Base-by-base conservation (phyloP, 2,113 vertebrate species). In the Cyanocitta stelleri region DNA sequence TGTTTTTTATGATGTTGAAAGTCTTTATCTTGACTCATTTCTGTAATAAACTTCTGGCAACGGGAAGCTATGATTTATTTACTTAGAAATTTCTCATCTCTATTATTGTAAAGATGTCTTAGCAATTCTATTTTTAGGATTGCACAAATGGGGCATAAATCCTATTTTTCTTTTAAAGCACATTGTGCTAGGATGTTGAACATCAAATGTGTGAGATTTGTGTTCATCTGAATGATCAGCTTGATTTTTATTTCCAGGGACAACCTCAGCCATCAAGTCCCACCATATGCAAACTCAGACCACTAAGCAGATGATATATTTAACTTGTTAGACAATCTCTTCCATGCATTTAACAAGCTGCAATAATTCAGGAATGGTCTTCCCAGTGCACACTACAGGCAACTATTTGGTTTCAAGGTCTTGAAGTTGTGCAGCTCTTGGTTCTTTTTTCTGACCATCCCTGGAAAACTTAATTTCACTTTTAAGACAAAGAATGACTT, bases 31-130 rank as follows among this genome's bases (percentile, higher is more conserved):
- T 62, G 67, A 85, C 63, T 93, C 37, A 73, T 87, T 96, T 95
- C 68, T 90, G 82, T 58, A 86, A 93, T 83, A 96, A 96, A 94
- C n/a, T 81, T 95, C 66, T 80, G 67, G 87, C 63, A 94, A 74
- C 0, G 3, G 35, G 63, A 95, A 94, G 39, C 75, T 86, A 15
- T 85, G 90, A 93, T 89, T 92, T 93, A 92, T 95, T 94, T 96
- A 90, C 90, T 91, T 91, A 62, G 87, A 87, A 88, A 93, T 76
- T 88, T 88, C 83, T 93, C 92, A 85, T 85, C 95, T 90, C 75
- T 59, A 84, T 94, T 95, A 96, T 93, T 4, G 2, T 93, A 94
- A 93, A 88, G 58, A 88, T 90, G 85, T 88, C 82, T 90, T 80
- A 77, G 79, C 46, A 85, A 54, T 94, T 95, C 90, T 93, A 83